Evolutionary conservation across 2,888 invertebrate genomes (phyloP).

Genomic region (Octonoba sinensis): DNA sequence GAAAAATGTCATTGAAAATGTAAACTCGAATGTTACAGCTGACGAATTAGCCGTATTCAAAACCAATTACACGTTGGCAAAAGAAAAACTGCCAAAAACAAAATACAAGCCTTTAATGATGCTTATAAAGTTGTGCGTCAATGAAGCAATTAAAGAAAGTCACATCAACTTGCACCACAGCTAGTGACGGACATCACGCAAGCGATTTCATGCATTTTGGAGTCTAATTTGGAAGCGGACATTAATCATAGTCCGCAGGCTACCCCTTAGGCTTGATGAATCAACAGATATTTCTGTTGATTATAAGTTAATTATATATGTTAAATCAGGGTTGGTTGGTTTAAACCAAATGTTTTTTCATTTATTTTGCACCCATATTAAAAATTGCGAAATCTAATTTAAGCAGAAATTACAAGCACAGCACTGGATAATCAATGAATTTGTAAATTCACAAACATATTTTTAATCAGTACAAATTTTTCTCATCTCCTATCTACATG

Average conservation of each 20-base stretch:
- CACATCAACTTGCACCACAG: background rate
- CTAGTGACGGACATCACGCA: background rate
- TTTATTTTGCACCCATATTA: no score
- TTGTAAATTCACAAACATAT: no score
- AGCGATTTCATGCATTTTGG: background rate
- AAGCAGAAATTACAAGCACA: no score
- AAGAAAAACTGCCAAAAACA: background rate
- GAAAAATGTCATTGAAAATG: constrained; percentile 2
- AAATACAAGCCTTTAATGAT: constrained; percentile 8
- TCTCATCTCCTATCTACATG: no score
- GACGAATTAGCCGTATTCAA: constrained; percentile 3
- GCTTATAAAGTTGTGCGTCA: background rate
- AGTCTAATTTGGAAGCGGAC: no score
- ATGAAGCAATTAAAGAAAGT: background rate
- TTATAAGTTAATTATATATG: constrained; percentile 3
- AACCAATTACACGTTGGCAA: background rate
- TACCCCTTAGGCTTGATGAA: no score
- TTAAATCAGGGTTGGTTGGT: no score
- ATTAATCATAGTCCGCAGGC: no score
- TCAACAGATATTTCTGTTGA: constrained; percentile 5
- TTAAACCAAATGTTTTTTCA: no score
- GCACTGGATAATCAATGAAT: no score
- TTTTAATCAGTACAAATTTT: no score
- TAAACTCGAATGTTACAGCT: background rate
- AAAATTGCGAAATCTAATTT: no score